Evolutionary conservation across 35 echinoderm and acorn worm genomes (phyloP).

Genomic region (Stichopus chloronotus): DNA sequence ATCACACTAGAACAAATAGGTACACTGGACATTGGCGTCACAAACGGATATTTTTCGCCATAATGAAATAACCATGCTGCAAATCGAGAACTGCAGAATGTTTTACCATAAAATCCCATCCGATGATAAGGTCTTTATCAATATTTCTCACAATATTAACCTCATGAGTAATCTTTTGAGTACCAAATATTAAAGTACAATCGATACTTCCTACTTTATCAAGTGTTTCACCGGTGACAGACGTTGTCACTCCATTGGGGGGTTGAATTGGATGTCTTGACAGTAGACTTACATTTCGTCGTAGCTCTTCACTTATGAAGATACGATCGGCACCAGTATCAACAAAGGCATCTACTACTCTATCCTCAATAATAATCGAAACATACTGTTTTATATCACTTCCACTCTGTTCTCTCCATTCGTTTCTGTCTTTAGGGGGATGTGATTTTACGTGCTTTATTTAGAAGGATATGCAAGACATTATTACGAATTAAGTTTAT

Average conservation of each 20-base stretch:
- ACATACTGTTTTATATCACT: conserved; percentile 9
- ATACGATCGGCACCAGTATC: neutral
- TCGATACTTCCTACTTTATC: neutral
- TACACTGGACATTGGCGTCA: neutral
- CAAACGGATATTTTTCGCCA: conserved; percentile 4
- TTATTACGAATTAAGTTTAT: too few relatives aligned
- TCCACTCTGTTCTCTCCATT: neutral
- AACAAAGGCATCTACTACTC: neutral
- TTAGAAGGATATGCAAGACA: too few relatives aligned
- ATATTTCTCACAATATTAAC: neutral
- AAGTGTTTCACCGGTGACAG: neutral
- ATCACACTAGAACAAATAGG: neutral
- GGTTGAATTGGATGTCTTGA: neutral
- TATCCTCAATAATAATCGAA: neutral
- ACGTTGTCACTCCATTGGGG: neutral
- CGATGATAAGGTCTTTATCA: neutral
- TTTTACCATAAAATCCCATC: conserved; percentile 9
- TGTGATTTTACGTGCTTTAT: neutral
- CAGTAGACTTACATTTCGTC: neutral
- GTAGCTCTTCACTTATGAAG: conserved; percentile 8
- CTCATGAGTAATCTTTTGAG: neutral
- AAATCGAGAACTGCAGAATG: conserved; percentile 1
- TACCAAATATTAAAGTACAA: neutral
- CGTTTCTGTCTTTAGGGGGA: neutral
- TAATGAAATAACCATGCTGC: neutral